These are phyloP conservation scores for Euthynnus affinis DNA, from an alignment of 2,797 vertebrate genomes.

Conservation along the genomic window DNA sequence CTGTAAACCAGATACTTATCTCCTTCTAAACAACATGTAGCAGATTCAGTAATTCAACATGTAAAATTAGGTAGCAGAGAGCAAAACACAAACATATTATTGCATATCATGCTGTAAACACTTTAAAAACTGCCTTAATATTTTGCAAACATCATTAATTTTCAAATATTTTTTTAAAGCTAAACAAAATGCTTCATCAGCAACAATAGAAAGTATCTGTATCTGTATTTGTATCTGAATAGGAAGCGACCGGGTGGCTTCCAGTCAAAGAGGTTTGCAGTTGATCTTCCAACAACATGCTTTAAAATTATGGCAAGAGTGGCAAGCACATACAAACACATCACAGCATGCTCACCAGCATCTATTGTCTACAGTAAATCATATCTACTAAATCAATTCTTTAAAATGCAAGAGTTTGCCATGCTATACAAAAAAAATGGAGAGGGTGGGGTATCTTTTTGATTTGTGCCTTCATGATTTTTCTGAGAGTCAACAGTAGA, in stretches of 20 bases:
- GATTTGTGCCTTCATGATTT: constrained; percentile 17
- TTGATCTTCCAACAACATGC: constrained; percentile 43
- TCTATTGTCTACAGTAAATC: constrained; percentile 59
- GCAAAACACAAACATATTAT: constrained; percentile 35
- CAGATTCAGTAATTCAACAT: constrained; percentile 32
- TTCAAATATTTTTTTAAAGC: constrained; percentile 16
- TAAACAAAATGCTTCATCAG: constrained; percentile 42
- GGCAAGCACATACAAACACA: constrained; percentile 53
- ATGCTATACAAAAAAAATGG: neutral
- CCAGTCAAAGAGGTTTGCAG: constrained; percentile 59
- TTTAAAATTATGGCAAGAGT: constrained; percentile 47
- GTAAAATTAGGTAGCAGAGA: constrained; percentile 30
- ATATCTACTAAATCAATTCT: neutral
- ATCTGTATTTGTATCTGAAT: constrained; percentile 10
- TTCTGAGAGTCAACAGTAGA: constrained; percentile 72
- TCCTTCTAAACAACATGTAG: neutral
- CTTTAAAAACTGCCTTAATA: constrained; percentile 31
- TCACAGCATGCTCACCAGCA: constrained; percentile 47
- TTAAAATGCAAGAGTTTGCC: constrained; percentile 2
- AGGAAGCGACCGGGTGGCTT: constrained; percentile 45
- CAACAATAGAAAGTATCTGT: constrained; percentile 42
- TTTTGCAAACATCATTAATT: constrained; percentile 5
- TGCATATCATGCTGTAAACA: constrained; percentile 40
- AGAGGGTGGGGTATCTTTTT: neutral
- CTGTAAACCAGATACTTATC: constrained; percentile 42